Conservation (phyloP, 2,888 invertebrate species). For the Meloe dianella region DNA sequence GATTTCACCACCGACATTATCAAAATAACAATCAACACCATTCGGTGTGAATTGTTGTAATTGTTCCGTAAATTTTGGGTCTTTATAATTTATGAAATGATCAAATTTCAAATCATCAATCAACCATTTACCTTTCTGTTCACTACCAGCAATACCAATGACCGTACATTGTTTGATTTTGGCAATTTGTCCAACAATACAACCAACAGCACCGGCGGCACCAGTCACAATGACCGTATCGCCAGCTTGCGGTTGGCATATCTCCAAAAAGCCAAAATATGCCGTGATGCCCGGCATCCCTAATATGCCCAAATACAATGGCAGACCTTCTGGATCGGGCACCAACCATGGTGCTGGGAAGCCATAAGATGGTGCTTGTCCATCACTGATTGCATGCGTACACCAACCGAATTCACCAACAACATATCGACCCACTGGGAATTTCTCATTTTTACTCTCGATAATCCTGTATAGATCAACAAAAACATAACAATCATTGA, state of each 20-base stretch:
- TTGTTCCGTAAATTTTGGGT: slow-evolving; percentile 60
- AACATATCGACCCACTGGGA: slow-evolving; percentile 69
- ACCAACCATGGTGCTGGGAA: slow-evolving; percentile 62
- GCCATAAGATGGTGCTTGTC: slow-evolving; percentile 61
- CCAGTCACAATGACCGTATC: slow-evolving; percentile 75
- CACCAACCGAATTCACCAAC: slow-evolving; percentile 74
- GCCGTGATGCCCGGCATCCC: slow-evolving; percentile 80
- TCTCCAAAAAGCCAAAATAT: slow-evolving; percentile 73
- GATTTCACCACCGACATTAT: slow-evolving; percentile 76
- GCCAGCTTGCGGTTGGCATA: slow-evolving; percentile 72
- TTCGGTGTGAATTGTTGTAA: slow-evolving; percentile 68
- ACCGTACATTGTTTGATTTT: slow-evolving; percentile 73
- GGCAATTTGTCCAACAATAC: slow-evolving; percentile 77
- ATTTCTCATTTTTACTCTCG: slow-evolving; percentile 69
- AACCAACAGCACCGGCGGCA: slow-evolving; percentile 80
- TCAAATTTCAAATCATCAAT: slow-evolving; percentile 72
- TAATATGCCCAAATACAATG: slow-evolving; percentile 69
- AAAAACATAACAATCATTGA: neutral
- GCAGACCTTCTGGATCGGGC: slow-evolving; percentile 64
- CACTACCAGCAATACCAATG: slow-evolving; percentile 74
- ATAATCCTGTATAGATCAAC: slow-evolving; percentile 65
- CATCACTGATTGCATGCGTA: slow-evolving; percentile 64
- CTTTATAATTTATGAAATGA: slow-evolving; percentile 74
- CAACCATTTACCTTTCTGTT: slow-evolving; percentile 71
- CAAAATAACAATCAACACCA: slow-evolving; percentile 77